Percentiles rank a stretch among this genome's conserved stretches.
phyloP scores from a whole-genome alignment of 2,113 vertebrate genomes.

The Cephalophus harveyi region DNA sequence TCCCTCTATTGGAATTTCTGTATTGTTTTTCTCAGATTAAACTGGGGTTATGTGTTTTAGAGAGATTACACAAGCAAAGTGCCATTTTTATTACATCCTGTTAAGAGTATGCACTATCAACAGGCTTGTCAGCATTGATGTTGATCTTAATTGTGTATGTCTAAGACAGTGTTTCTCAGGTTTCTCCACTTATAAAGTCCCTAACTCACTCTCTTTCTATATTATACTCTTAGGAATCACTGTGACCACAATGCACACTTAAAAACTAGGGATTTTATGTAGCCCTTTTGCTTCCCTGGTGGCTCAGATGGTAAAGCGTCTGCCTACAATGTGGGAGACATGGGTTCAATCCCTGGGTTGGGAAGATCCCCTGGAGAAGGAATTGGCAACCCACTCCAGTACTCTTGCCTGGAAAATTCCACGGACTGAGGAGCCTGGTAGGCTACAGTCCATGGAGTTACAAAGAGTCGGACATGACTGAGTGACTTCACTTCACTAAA shows the following conservation, averaged over 20 bases:
- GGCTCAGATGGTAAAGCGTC: too few relatives aligned
- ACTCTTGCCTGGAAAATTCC: too few relatives aligned
- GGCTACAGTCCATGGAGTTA: too few relatives aligned
- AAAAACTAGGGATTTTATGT: not conserved
- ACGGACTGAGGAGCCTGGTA: too few relatives aligned
- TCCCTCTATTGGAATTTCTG: not conserved
- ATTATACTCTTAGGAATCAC: not conserved
- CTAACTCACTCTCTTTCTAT: fast-evolving
- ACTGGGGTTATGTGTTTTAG: fast-evolving
- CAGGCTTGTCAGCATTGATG: not conserved
- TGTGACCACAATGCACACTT: not conserved
- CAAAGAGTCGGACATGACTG: fast-evolving
- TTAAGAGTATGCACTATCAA: not conserved
- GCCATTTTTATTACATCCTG: not conserved
- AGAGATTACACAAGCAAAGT: not conserved
- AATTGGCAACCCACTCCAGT: too few relatives aligned
- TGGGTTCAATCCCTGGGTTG: too few relatives aligned
- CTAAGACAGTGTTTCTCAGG: not conserved
- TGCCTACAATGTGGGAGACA: too few relatives aligned
- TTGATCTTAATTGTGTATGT: not conserved
- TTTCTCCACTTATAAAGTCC: not conserved
- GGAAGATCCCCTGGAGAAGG: too few relatives aligned
- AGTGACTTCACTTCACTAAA: not conserved
- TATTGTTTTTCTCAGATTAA: not conserved
- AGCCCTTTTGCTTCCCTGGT: too few relatives aligned